Conservation (phyloP, 2,113 vertebrate genomes). For the Glareola pratincola region DNA sequence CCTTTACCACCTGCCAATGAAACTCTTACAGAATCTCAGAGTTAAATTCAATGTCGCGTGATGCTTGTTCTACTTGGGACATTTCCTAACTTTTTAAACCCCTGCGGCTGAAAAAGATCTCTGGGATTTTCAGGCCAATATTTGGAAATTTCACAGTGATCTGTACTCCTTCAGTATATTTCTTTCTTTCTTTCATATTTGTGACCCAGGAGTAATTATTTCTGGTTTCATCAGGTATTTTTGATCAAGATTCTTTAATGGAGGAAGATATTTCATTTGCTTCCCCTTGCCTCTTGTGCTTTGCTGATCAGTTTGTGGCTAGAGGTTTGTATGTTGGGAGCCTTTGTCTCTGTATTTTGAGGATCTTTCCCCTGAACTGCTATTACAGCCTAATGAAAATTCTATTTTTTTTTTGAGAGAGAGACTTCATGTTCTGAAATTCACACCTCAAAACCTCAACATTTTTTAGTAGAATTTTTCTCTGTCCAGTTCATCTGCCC, state of each 20-base stretch:
- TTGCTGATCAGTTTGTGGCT: not conserved
- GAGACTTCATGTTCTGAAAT: not conserved
- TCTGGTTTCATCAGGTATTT: not conserved
- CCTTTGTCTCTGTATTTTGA: not conserved
- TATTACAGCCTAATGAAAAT: not conserved
- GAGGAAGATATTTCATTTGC: not conserved
- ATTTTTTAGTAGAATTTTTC: not conserved
- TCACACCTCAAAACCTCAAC: not conserved
- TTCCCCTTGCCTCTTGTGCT: not conserved
- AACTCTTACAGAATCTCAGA: not conserved
- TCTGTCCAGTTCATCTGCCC: not conserved
- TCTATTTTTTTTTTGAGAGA: not conserved
- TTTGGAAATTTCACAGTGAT: not conserved
- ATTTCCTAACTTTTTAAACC: not conserved
- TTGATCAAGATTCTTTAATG: not conserved
- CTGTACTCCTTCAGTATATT: not conserved
- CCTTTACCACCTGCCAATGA: not conserved
- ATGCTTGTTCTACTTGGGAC: not conserved
- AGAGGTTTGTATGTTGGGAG: not conserved
- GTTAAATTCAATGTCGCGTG: not conserved
- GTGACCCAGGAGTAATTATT: not conserved
- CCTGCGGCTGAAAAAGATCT: not conserved
- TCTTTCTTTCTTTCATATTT: not conserved
- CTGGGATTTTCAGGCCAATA: not conserved
- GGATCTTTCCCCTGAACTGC: not conserved